Conservation (phyloP, 2,888 invertebrate species). For the Parelbella ahira region DNA sequence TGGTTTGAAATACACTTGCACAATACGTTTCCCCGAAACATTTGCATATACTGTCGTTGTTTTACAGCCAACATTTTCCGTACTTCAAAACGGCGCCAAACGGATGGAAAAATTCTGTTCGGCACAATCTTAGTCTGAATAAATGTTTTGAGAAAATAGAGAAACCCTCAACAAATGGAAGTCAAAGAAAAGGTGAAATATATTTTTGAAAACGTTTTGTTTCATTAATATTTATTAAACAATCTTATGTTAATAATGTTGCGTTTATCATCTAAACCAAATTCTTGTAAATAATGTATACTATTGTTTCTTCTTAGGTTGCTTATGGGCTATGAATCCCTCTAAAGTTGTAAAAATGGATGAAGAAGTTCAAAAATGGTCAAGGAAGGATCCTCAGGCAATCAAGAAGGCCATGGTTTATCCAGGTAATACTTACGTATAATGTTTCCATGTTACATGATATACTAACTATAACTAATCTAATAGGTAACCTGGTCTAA, state of each 20-base stretch:
- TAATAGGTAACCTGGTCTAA: too few species aligned
- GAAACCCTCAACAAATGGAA: constrained; percentile 93
- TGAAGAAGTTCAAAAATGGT: constrained; percentile 98
- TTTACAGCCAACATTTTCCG: constrained; percentile 95
- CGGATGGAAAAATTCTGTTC: constrained; percentile 99
- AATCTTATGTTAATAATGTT: too few species aligned
- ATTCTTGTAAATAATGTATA: too few species aligned
- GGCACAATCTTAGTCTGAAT: constrained; percentile 97
- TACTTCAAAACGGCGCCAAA: constrained; percentile 99
- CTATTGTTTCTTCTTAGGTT: constrained; percentile 72
- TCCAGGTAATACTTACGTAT: constrained; percentile 89
- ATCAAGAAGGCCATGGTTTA: constrained; percentile 96
- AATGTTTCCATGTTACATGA: too few species aligned
- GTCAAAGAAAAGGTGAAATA: constrained; percentile 86
- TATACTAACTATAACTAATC: too few species aligned
- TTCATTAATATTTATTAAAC: too few species aligned
- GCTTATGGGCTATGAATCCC: constrained; percentile 98
- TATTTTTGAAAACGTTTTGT: too few species aligned
- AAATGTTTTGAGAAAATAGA: constrained; percentile 99
- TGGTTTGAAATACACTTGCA: too few species aligned
- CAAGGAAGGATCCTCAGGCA: constrained; percentile 95
- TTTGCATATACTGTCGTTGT: constrained; percentile 18
- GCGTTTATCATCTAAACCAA: too few species aligned
- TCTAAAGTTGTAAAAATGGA: constrained; percentile 98
- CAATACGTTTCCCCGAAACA: too few species aligned